phyloP scores from a whole-genome alignment of 2,888 invertebrate species.

The Euplexia lucipara region DNA sequence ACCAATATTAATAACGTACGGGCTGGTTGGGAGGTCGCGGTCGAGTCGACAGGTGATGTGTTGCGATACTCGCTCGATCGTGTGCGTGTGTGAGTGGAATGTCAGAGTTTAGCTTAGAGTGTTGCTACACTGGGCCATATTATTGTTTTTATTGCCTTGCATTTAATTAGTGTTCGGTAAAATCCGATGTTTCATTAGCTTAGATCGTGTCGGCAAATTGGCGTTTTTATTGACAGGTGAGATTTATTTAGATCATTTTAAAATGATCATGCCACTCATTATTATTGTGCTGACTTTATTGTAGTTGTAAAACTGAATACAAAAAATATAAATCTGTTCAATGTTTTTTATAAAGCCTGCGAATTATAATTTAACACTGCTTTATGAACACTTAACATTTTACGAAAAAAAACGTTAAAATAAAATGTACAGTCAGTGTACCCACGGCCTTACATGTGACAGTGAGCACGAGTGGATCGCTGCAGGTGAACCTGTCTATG shows the following conservation, averaged over 20 bases:
- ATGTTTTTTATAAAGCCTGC: neutral
- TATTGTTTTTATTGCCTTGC: conserved; percentile 61
- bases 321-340: neutral
- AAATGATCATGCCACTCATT: conserved; percentile 27
- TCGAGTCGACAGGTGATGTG: conserved; percentile 87
- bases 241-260: conserved; percentile 38
- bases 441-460: conserved; percentile 77
- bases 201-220: conserved; percentile 21
- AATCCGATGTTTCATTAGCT: conserved; percentile 36
- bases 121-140: conserved; percentile 59
- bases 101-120: conserved; percentile 83
- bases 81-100: conserved; percentile 83
- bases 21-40: conserved; percentile 85
- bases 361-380: neutral
- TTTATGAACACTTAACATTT: neutral
- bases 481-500: conserved; percentile 82
- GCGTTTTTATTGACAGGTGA: conserved; percentile 30
- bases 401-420: neutral
- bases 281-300: conserved; percentile 34
- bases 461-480: conserved; percentile 87
- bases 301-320: conserved; percentile 22
- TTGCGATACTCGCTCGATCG: conserved; percentile 74
- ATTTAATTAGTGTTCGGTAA: conserved; percentile 54
- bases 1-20: conserved; percentile 87
- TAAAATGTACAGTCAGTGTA: conserved; percentile 56